A percentile compares a stretch with the other conserved stretches of the same genome.
These are phyloP conservation scores for Homarus americanus DNA, from an alignment of 1,140 invertebrate genomes.

Conservation along the genomic window DNA sequence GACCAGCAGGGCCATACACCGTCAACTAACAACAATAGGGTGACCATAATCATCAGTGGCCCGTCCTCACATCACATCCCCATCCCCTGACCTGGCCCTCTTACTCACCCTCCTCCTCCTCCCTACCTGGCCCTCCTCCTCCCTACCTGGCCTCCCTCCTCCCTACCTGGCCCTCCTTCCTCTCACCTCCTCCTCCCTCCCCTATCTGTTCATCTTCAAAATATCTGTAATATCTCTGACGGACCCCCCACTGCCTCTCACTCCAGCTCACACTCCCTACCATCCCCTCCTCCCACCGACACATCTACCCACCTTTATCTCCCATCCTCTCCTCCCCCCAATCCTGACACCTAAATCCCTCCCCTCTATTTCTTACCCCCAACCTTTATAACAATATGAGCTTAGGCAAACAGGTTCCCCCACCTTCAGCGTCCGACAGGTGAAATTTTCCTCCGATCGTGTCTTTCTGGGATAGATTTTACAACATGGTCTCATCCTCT, in stretches of 20 bases:
- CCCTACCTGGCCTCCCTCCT: too few species aligned
- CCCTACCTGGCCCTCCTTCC: slow-evolving; percentile 19
- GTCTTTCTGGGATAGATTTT: slow-evolving; percentile 27
- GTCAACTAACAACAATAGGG: slow-evolving; percentile 38
- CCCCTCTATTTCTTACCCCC: slow-evolving; percentile 36
- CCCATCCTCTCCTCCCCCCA: neutral
- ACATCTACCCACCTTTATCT: neutral
- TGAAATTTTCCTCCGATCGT: slow-evolving; percentile 34
- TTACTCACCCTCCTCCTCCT: too few species aligned
- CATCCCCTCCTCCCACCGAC: neutral
- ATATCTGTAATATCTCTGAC: slow-evolving; percentile 66
- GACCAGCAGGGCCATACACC: slow-evolving; percentile 7
- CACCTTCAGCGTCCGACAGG: slow-evolving; percentile 14
- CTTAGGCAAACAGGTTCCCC: slow-evolving; percentile 69
- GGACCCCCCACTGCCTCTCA: slow-evolving; percentile 49
- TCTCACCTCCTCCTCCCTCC: too few species aligned
- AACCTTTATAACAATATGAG: slow-evolving; percentile 70
- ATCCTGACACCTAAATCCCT: slow-evolving; percentile 36
- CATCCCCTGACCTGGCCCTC: slow-evolving; percentile 10
- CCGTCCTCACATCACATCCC: slow-evolving; percentile 47
- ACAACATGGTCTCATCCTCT: neutral
- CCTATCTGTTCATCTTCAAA: slow-evolving; percentile 64
- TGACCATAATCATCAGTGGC: slow-evolving; percentile 39
- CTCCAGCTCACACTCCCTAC: neutral
- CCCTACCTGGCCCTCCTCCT: slow-evolving; percentile 36